phyloP scores from a whole-genome alignment of 1,140 invertebrate genomes.

The Nymphalis io region DNA sequence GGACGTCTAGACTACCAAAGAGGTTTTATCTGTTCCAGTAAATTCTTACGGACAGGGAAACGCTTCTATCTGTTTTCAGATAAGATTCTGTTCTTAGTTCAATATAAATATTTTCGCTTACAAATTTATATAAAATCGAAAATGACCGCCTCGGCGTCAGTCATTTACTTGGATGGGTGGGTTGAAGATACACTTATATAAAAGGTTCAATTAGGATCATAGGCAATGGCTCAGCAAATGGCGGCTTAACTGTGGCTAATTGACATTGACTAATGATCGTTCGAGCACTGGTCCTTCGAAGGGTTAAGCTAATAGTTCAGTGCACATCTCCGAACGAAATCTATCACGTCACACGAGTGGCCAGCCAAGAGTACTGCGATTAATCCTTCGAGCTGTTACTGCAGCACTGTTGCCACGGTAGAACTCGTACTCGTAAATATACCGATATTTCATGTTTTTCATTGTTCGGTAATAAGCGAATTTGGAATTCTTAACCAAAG shows the following conservation, averaged over 20 bases:
- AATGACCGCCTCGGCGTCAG: background rate
- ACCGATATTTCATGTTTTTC: no score
- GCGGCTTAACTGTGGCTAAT: constrained; percentile 6
- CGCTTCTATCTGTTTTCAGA: background rate
- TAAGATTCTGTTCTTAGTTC: background rate
- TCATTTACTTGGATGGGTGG: background rate
- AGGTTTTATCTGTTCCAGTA: background rate
- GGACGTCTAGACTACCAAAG: constrained; percentile 7
- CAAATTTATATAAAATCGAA: background rate
- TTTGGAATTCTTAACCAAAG: no score
- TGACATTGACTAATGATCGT: constrained; percentile 1
- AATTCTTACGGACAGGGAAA: constrained; percentile 1
- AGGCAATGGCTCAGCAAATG: background rate
- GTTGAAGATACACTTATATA: background rate
- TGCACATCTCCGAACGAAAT: background rate
- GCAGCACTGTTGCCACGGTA: no score
- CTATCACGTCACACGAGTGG: background rate
- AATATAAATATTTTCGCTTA: background rate
- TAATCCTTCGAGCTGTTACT: no score
- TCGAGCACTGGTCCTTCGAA: background rate
- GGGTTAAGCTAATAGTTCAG: background rate
- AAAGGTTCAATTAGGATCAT: constrained; percentile 3
- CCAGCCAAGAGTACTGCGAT: no score
- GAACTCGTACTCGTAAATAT: no score
- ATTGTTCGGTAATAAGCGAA: no score